Base-by-base conservation (phyloP, 1,140 invertebrate genomes). In the Sipha flava region DNA sequence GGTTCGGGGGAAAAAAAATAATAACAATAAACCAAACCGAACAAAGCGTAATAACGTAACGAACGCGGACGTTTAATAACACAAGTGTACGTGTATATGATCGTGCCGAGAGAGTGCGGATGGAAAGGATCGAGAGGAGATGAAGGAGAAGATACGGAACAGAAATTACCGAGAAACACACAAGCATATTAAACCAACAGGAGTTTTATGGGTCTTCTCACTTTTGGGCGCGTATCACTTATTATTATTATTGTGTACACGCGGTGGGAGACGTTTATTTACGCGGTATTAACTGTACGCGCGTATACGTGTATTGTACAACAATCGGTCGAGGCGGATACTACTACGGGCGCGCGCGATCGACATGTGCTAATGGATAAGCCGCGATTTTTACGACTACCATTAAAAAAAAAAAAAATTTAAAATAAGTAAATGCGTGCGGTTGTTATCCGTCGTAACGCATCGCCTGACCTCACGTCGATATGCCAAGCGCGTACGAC, bases 311-410 rank as follows among this genome's bases (percentile, higher is more conserved):
- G n/a, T n/a, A n/a, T n/a, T n/a, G n/a, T n/a, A n/a, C n/a, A n/a
- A n/a, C n/a, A n/a, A n/a, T n/a, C n/a, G n/a, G n/a, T n/a, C n/a
- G n/a, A n/a, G n/a, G n/a, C n/a, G n/a, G n/a, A n/a, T n/a, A n/a
- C n/a, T n/a, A n/a, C n/a, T 18, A 5, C 26, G 34, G 29, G 43
- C 7, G 29, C 16, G 34, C 31, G 16, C 52, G 43, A 59, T 59
- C 45, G 47, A 75, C 72, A 43, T 29, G 73, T 77, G 73, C 73
- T 77, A 77, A 77, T 77, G 73, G 73, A 77, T 43, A 29, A 40
- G 52, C 52, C 21, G 21, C 73, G 73, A 77, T 52, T 77, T 77
- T 77, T 77, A 77, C 21, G 73, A 77, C 73, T 16, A 43, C 52
- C 73, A 77, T 77, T 77, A 77, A 77, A 77, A 59, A 23, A 23